Conservation (phyloP, 2,888 invertebrate genomes). For the Philonicus albiceps region DNA sequence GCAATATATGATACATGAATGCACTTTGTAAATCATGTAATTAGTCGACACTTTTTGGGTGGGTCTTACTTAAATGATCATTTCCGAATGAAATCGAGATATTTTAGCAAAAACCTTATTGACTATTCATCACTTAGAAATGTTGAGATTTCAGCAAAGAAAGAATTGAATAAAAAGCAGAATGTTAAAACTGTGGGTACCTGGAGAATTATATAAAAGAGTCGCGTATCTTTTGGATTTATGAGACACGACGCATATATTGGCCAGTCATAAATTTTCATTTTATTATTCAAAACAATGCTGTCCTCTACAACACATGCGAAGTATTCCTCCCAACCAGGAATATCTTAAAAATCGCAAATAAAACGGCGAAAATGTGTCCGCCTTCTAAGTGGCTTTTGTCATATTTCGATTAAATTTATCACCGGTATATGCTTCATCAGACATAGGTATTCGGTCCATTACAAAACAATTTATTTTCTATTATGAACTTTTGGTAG, state of each 20-base stretch:
- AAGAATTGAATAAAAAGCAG: neutral
- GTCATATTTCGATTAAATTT: constrained; percentile 7
- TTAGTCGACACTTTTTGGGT: neutral
- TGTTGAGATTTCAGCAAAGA: neutral
- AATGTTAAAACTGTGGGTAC: neutral
- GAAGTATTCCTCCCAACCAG: neutral
- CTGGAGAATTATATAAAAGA: neutral
- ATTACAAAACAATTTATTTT: neutral
- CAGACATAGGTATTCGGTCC: neutral
- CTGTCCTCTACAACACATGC: neutral
- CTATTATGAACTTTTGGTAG: neutral
- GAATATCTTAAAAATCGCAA: neutral
- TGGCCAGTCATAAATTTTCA: constrained; percentile 5
- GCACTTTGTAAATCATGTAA: neutral
- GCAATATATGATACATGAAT: neutral
- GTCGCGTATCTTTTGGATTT: neutral
- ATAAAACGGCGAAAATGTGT: neutral
- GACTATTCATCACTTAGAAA: neutral
- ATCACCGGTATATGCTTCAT: neutral
- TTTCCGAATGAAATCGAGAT: neutral
- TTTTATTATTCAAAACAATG: constrained; percentile 15
- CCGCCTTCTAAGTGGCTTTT: neutral
- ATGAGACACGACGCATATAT: neutral
- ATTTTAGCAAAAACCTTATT: neutral
- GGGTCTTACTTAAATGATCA: neutral